phyloP scores from a whole-genome alignment of 1,140 invertebrate species.

The Calosoma granatense region DNA sequence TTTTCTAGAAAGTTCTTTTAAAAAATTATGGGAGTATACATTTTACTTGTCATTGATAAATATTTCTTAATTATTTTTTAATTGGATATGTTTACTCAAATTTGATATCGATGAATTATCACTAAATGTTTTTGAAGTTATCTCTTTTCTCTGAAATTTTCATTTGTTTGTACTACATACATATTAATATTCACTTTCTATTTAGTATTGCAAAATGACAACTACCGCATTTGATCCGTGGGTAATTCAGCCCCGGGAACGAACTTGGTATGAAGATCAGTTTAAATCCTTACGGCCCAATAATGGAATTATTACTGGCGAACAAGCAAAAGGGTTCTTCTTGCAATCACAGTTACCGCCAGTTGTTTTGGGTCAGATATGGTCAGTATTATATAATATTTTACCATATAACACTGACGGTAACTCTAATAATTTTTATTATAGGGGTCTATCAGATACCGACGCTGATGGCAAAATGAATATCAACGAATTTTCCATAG shows the following conservation, averaged over 20 bases:
- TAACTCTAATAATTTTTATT: slow-evolving; percentile 22
- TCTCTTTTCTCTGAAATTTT: no score
- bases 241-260: slow-evolving; percentile 78
- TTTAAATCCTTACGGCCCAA: slow-evolving; percentile 79
- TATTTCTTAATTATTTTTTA: no score
- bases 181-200: no score
- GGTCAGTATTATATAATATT: slow-evolving; percentile 47
- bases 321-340: slow-evolving; percentile 91
- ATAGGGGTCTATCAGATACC: slow-evolving; percentile 83
- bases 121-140: no score
- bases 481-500: slow-evolving; percentile 93
- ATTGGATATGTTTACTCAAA: no score
- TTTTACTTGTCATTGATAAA: no score
- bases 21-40: no score
- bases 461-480: slow-evolving; percentile 96
- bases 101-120: no score
- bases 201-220: no score
- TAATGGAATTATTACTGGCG: slow-evolving; percentile 82
- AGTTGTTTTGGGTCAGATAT: slow-evolving; percentile 82
- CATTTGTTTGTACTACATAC: no score
- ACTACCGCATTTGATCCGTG: slow-evolving; percentile 65
- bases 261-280: slow-evolving; percentile 81
- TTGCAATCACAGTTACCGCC: slow-evolving; percentile 85
- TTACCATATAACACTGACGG: not conserved
- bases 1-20: no score